Evolutionary conservation across 2,888 invertebrate genomes (phyloP).

Genomic region (Galerucella calmariensis): DNA sequence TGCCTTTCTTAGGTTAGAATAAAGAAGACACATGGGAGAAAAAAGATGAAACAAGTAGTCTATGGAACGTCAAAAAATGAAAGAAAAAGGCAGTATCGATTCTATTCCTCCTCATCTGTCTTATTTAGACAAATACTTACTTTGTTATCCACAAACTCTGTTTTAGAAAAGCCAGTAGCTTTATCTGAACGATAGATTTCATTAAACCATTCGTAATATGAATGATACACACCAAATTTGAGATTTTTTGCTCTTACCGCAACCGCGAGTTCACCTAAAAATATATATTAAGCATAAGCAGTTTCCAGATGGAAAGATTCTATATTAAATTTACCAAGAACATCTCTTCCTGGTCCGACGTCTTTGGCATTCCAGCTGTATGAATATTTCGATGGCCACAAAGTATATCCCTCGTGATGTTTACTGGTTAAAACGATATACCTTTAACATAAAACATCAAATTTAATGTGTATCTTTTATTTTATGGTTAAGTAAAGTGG

Average conservation of each 20-base stretch:
- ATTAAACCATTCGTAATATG: constrained; percentile 89
- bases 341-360: constrained; percentile 55
- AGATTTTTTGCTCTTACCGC: constrained; percentile 74
- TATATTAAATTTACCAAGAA: constrained; percentile 51
- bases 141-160: constrained; percentile 76
- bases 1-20: too few species aligned
- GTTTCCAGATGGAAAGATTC: too few species aligned
- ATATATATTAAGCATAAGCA: neutral
- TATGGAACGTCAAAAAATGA: neutral
- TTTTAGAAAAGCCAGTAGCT: constrained; percentile 70
- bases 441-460: constrained; percentile 41
- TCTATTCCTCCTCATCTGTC: neutral
- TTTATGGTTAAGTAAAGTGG: neutral
- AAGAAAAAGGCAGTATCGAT: neutral
- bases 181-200: constrained; percentile 82
- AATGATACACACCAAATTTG: constrained; percentile 87
- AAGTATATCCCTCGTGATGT: constrained; percentile 87
- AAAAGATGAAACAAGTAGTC: too few species aligned
- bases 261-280: constrained; percentile 72
- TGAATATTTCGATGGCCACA: constrained; percentile 84
- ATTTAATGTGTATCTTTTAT: neutral
- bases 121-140: constrained; percentile 1
- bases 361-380: constrained; percentile 84
- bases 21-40: too few species aligned
- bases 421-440: constrained; percentile 88